phyloP scores from a whole-genome alignment of 2,888 invertebrate genomes.

The Oligia latruncula region DNA sequence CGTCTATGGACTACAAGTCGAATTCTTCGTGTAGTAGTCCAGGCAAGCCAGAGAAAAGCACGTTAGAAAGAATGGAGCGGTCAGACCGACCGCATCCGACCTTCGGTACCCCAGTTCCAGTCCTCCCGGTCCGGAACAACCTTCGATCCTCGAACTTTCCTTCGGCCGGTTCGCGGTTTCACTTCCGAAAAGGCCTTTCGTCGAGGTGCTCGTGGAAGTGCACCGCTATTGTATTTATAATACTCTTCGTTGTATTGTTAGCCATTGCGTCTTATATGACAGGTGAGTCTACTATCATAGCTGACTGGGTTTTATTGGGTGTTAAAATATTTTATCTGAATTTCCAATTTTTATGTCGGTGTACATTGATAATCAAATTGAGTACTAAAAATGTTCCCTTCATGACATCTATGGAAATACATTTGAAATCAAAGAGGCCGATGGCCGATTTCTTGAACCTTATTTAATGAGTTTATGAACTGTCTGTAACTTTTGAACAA shows the following conservation, averaged over 20 bases:
- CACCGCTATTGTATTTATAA: slow-evolving; percentile 96
- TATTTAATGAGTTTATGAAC: slow-evolving; percentile 33
- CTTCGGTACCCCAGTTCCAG: slow-evolving; percentile 93
- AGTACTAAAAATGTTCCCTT: neutral
- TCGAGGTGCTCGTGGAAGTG: slow-evolving; percentile 98
- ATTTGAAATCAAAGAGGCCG: slow-evolving; percentile 8
- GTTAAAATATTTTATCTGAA: neutral
- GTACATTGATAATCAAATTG: neutral
- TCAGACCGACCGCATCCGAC: slow-evolving; percentile 92
- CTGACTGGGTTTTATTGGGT: neutral
- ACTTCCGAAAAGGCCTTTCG: slow-evolving; percentile 96
- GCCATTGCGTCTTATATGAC: slow-evolving; percentile 96
- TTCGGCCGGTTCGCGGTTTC: slow-evolving; percentile 93
- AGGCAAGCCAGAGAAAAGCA: slow-evolving; percentile 90
- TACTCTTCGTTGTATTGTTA: slow-evolving; percentile 95
- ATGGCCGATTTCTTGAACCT: slow-evolving; percentile 18
- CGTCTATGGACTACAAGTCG: slow-evolving; percentile 96
- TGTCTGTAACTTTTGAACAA: slow-evolving; percentile 39
- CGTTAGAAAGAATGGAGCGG: slow-evolving; percentile 87
- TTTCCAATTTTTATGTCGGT: neutral
- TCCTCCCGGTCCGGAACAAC: slow-evolving; percentile 94
- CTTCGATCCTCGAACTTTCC: slow-evolving; percentile 94
- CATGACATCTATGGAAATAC: slow-evolving; percentile 15
- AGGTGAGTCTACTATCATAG: slow-evolving; percentile 88
- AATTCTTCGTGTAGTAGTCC: slow-evolving; percentile 97